Conservation (phyloP, 2,113 vertebrate species). For the Arothron firmamentum region DNA sequence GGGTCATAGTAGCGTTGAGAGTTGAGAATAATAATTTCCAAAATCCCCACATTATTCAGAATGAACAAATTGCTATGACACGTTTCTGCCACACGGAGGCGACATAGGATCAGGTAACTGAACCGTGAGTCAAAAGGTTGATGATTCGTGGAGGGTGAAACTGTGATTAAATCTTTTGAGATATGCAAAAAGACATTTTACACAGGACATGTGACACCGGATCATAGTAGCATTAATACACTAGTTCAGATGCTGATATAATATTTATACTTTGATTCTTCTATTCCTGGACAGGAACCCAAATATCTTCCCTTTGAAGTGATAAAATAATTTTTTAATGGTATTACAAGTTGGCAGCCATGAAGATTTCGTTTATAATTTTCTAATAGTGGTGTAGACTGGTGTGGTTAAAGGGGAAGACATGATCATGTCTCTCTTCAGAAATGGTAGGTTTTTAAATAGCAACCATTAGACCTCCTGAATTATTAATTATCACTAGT, state of each 20-base stretch:
- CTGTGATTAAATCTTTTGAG: not conserved
- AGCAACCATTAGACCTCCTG: constrained; percentile 65
- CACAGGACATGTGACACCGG: too few relatives aligned
- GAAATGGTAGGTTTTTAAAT: constrained; percentile 54
- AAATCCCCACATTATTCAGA: too few relatives aligned
- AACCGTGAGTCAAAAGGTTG: not conserved
- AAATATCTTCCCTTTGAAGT: too few relatives aligned
- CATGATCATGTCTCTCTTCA: constrained; percentile 20
- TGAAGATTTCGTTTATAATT: not conserved
- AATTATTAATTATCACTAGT: constrained; percentile 59
- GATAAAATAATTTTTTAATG: not conserved
- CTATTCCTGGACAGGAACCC: not conserved
- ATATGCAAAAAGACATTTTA: too few relatives aligned
- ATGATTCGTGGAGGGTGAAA: not conserved
- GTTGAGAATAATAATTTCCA: too few relatives aligned
- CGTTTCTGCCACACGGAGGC: not conserved
- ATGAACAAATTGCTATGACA: not conserved
- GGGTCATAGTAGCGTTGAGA: too few relatives aligned
- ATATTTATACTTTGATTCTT: not conserved
- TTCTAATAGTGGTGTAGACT: constrained; percentile 21
- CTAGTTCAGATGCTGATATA: too few relatives aligned
- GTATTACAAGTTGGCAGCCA: not conserved
- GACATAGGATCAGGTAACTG: not conserved
- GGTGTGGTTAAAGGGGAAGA: constrained; percentile 46
- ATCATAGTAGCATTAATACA: too few relatives aligned